Evolutionary conservation across 2,888 invertebrate species (phyloP).

Genomic region (Lomographa bimaculata): DNA sequence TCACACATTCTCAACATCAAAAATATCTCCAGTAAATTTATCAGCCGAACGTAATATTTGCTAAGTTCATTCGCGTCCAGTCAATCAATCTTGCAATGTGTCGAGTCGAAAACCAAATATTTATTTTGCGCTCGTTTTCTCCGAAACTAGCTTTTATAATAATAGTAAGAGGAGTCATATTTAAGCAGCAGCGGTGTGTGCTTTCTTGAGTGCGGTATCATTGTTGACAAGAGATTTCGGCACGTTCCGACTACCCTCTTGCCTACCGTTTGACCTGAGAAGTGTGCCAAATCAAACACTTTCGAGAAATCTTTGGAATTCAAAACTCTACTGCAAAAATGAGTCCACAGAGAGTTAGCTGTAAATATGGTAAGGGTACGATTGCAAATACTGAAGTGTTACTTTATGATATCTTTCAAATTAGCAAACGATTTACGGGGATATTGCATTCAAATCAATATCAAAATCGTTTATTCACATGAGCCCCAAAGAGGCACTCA

Average conservation of each 20-base stretch:
- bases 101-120: slow-evolving; percentile 44
- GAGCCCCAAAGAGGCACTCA: too few relatives aligned
- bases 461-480: too few relatives aligned
- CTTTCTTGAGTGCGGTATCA: slow-evolving; percentile 25
- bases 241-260: slow-evolving; percentile 21
- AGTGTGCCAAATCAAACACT: slow-evolving; percentile 20
- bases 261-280: slow-evolving; percentile 23
- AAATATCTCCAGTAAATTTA: slow-evolving; percentile 23
- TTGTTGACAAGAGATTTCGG: slow-evolving; percentile 29
- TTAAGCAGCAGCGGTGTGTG: slow-evolving; percentile 17
- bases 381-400: too few relatives aligned
- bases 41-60: slow-evolving; percentile 44
- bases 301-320: slow-evolving; percentile 9
- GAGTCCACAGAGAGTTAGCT: slow-evolving; percentile 2
- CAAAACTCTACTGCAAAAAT: slow-evolving; percentile 2
- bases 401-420: too few relatives aligned
- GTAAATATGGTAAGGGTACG: too few relatives aligned
- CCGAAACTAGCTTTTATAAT: slow-evolving; percentile 28
- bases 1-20: not conserved
- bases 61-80: slow-evolving; percentile 52
- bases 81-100: slow-evolving; percentile 54
- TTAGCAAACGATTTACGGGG: too few relatives aligned
- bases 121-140: slow-evolving; percentile 28
- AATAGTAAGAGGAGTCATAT: slow-evolving; percentile 25
- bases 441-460: too few relatives aligned